A percentile compares a stretch with the other conserved stretches of the same genome.
Evolutionary conservation across 2,888 invertebrate species (phyloP).

Genomic region (Crematogaster levior): DNA sequence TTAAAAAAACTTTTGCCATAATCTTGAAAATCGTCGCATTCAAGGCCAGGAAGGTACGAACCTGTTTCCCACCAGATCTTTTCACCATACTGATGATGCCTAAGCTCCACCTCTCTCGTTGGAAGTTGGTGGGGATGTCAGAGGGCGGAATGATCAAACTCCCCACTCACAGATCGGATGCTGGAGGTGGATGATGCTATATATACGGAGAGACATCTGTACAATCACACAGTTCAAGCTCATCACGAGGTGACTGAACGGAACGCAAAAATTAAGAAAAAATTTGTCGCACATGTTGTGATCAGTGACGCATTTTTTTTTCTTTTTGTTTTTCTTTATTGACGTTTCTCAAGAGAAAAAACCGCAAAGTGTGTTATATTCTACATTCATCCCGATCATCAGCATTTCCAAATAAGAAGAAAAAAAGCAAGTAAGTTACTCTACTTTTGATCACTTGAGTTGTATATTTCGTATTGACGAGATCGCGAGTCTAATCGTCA

Average conservation of each 20-base stretch:
- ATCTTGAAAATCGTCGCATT: background rate
- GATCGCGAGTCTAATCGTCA: background rate
- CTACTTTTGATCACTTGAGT: background rate
- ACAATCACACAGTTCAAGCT: background rate
- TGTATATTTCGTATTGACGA: background rate
- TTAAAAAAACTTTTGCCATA: background rate
- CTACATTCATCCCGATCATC: too few species aligned
- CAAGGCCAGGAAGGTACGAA: background rate
- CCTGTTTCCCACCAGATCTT: background rate
- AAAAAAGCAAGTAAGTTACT: background rate
- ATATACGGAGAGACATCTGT: background rate
- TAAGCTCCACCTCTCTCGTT: slow-evolving; percentile 17
- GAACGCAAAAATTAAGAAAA: background rate
- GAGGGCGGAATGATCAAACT: background rate
- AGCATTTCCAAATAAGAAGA: background rate
- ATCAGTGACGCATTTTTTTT: background rate
- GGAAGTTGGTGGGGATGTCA: background rate
- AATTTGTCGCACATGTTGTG: background rate
- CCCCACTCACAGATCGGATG: background rate
- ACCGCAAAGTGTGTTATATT: too few species aligned
- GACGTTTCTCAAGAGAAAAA: background rate
- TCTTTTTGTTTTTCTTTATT: background rate
- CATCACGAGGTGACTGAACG: background rate
- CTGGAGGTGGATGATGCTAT: background rate
- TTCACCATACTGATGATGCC: background rate